Base-by-base conservation (phyloP, 2,113 vertebrate genomes). In the Centropus bengalensis region DNA sequence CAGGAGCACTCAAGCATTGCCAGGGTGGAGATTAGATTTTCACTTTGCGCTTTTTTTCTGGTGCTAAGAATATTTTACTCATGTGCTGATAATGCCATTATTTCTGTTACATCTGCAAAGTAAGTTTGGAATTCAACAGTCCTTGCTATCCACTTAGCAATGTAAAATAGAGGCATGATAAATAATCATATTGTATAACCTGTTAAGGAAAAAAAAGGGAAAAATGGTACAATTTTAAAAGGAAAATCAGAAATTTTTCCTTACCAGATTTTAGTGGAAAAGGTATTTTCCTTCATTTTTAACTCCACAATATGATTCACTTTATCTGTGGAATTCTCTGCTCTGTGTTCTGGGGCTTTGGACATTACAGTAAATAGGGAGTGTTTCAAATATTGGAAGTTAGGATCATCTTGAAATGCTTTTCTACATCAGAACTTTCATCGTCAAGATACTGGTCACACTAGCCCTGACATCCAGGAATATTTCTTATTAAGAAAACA, bases 21-120 rank as follows among this genome's bases (percentile, higher is more conserved):
- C 49, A 69, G 91, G 82, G 82, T 62, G n/a, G 85, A 95, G 91
- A 96, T 95, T 88, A 91, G 89, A 88, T 95, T 93, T 94, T 95
- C 85, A 71, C 88, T 93, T 96, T 45, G 40, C 67, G 49, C 69
- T 88, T 73, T 36, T 58, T 68, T 74, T 47, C 60, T 55, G 23
- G 24, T 93, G 76, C 85, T 94, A 63, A 94, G 89, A 94, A 62
- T 19, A 44, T 94, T 93, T 81, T 60, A 56, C 44, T 71, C 12
- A 1, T 45, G 44, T 75, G 69, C 76, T 88, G 60, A 81, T 94
- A 86, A 94, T 5, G 13, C 54, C 56, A 13, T 93, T 89, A 77
- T 80, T 81, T 89, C 79, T 75, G 51, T 92, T 89, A 83, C 79
- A 70, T 92, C 92, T 91, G 69, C 66, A 69, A 86, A 81, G 62